phyloP scores from a whole-genome alignment of 2,888 invertebrate genomes.

The Andrena praecox region DNA sequence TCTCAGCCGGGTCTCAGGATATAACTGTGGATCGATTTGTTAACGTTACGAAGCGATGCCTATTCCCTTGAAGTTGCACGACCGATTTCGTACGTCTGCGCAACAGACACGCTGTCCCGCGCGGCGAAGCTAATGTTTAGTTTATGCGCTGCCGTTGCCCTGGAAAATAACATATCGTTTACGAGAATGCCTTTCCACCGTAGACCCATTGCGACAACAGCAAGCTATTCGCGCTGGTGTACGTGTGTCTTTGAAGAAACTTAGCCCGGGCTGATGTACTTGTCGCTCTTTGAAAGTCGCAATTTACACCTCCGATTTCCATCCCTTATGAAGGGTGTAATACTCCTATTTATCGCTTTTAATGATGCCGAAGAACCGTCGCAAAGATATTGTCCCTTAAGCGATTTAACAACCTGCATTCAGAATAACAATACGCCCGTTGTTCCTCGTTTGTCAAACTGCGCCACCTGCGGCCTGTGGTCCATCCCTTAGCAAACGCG shows the following conservation, averaged over 20 bases:
- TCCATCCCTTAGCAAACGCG: constrained; percentile 5
- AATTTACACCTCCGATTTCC: too few relatives aligned
- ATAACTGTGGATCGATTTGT: neutral
- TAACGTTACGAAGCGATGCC: neutral
- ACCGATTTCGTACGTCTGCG: neutral
- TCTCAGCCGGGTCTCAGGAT: neutral
- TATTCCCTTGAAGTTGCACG: neutral
- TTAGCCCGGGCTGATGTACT: too few relatives aligned
- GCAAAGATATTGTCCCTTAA: neutral
- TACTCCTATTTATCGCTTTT: neutral
- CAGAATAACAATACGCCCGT: neutral
- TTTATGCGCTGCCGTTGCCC: too few relatives aligned
- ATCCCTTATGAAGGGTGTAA: too few relatives aligned
- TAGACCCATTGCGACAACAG: too few relatives aligned
- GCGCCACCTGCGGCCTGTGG: neutral
- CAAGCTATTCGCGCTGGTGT: too few relatives aligned
- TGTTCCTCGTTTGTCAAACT: constrained; percentile 10
- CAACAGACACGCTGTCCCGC: too few relatives aligned
- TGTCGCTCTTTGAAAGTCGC: too few relatives aligned
- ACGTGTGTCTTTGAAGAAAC: too few relatives aligned
- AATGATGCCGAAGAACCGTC: neutral
- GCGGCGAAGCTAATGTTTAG: too few relatives aligned
- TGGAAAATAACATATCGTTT: too few relatives aligned
- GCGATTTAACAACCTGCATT: neutral
- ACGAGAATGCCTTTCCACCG: too few relatives aligned